phyloP scores from a whole-genome alignment of 2,113 vertebrate genomes.

The Montifringilla adamsi region DNA sequence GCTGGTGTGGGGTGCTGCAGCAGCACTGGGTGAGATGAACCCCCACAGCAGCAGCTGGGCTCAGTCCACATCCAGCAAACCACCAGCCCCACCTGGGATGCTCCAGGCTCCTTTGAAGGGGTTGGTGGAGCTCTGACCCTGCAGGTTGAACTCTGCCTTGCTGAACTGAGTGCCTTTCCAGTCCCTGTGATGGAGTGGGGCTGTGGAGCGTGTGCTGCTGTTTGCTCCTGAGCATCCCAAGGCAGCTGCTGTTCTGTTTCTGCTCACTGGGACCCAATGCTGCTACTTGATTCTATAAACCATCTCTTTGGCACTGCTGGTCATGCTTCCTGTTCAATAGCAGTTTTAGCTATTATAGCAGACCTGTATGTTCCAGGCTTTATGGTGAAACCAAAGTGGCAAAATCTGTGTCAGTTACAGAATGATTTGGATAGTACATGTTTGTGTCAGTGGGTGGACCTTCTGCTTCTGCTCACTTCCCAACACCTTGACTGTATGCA shows the following conservation, averaged over 20 bases:
- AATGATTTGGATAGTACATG: fast-evolving
- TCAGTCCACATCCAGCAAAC: neutral
- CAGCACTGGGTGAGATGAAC: neutral
- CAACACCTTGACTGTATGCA: neutral
- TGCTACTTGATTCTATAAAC: neutral
- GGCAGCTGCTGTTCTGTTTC: neutral
- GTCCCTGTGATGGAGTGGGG: neutral
- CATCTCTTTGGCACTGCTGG: neutral
- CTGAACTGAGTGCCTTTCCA: neutral
- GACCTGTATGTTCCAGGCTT: neutral
- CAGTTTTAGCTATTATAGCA: neutral
- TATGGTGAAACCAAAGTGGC: neutral
- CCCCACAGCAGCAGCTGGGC: fast-evolving
- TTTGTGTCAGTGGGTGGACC: neutral
- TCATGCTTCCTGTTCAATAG: neutral
- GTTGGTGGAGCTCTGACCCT: neutral
- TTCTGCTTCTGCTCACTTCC: neutral
- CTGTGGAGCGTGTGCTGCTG: neutral
- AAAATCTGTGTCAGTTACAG: neutral
- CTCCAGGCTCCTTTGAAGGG: neutral
- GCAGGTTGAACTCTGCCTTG: neutral
- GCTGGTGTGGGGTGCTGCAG: neutral
- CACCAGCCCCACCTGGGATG: neutral
- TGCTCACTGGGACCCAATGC: fast-evolving
- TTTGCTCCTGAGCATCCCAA: neutral